Percentiles rank a stretch among this genome's conserved stretches.
phyloP scores from a whole-genome alignment of 23 tunicate species.

The Halocynthia aurantium region DNA sequence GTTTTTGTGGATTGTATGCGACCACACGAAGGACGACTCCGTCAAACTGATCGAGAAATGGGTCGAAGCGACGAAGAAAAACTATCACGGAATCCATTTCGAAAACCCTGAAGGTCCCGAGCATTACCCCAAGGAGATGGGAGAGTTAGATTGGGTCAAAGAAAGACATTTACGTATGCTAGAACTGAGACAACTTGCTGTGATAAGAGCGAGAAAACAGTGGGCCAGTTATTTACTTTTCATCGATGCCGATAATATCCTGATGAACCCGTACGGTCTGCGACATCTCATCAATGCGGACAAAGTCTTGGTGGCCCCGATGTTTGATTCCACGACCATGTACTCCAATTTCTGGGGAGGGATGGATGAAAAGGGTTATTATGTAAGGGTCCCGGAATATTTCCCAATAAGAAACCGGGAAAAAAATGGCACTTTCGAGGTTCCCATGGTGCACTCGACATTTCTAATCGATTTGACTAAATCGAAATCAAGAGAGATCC shows the following conservation, averaged over 20 bases:
- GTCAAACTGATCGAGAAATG: slow-evolving; percentile 41
- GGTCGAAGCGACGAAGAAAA: slow-evolving; percentile 18
- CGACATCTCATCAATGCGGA: slow-evolving; percentile 66
- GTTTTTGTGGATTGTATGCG: slow-evolving; percentile 74
- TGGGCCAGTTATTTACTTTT: slow-evolving; percentile 79
- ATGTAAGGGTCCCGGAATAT: slow-evolving; percentile 70
- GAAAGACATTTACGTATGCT: slow-evolving; percentile 59
- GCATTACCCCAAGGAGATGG: slow-evolving; percentile 44
- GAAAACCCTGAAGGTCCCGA: slow-evolving; percentile 31
- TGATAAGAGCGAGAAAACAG: slow-evolving; percentile 52
- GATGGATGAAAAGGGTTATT: slow-evolving; percentile 80
- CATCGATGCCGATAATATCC: slow-evolving; percentile 76
- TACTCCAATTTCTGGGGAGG: slow-evolving; percentile 95
- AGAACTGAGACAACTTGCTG: slow-evolving; percentile 61
- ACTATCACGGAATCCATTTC: slow-evolving; percentile 38
- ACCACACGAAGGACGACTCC: slow-evolving; percentile 85
- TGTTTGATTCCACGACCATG: slow-evolving; percentile 39
- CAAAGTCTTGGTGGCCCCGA: slow-evolving; percentile 71
- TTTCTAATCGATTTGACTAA: slow-evolving; percentile 65
- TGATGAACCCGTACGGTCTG: slow-evolving; percentile 65
- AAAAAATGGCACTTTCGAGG: slow-evolving; percentile 48
- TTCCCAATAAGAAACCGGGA: slow-evolving; percentile 59
- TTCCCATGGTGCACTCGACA: slow-evolving; percentile 84
- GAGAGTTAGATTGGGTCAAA: slow-evolving; percentile 68
- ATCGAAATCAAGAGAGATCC: slow-evolving; percentile 32